Base-by-base conservation (phyloP, 2,888 invertebrate genomes). In the Proisotoma minuta region DNA sequence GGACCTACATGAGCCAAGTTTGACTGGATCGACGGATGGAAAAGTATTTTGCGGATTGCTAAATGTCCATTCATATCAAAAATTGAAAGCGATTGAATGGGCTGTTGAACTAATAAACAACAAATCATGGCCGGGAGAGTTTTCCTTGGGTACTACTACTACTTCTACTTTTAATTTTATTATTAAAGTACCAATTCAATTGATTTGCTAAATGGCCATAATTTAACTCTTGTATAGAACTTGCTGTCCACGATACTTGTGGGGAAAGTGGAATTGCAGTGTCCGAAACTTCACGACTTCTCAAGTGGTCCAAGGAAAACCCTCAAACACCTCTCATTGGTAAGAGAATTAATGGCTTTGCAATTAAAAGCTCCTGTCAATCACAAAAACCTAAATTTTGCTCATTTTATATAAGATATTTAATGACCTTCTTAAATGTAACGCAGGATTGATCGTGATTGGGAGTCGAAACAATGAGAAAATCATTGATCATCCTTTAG, bases 41-140 rank as follows among this genome's bases (percentile, higher is more conserved):
- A 60, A 60, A 26, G 28, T 63, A n/a, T 56, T 63, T 26, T 74
- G 75, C 49, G 71, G 71, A 20, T 52, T 63, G 23, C 60, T 75
- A 10, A 75, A 75, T 62, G 66, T 73, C 20, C 71, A 69, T 52
- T 73, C 75, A 22, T 73, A 74, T 40, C 76, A 76, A 64, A 74
- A 75, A 52, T 68, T 76, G 8, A 70, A 74, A 57, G 75, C 76
- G 40, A 75, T 76, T 20, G 66, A 68, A 62, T 76, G 76, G 76
- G 76, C 76, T 22, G 68, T 73, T n/a, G 74, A 75, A 56, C 70
- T 75, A 26, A 74, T 76, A 60, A 76, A 76, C 64, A 76, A 75
- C 60, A 75, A 76, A 67, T 75, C 75, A 10, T 71, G 71, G 69
- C 73, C 75, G 24, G 73, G 73, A 20, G 75, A 75, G 62, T 72